Conservation (phyloP, 2,797 vertebrate species). For the Protonibea diacanthus region DNA sequence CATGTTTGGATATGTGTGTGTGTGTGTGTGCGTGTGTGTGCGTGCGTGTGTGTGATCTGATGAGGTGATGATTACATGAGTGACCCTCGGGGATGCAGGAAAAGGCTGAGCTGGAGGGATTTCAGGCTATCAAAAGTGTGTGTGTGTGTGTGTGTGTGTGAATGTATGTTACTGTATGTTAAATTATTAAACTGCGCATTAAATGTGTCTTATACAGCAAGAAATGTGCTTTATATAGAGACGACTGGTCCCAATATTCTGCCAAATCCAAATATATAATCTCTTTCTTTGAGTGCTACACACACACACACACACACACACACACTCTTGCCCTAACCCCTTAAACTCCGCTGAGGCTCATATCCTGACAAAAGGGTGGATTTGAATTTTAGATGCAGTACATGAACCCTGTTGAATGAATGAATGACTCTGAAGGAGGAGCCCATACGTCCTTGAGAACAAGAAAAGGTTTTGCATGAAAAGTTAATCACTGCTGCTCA, state of each 20-base stretch:
- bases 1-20: background rate
- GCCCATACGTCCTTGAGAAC: background rate
- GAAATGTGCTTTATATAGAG: background rate
- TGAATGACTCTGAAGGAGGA: conserved; percentile 10
- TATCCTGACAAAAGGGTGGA: conserved; percentile 38
- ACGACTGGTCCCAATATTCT: background rate
- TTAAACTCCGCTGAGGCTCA: conserved; percentile 14
- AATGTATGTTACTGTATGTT: background rate
- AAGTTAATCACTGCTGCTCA: background rate
- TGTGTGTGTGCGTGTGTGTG: conserved; percentile 22
- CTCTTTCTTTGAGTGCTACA: background rate
- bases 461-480: conserved; percentile 1
- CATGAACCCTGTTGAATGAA: conserved; percentile 28
- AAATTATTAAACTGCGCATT: conserved; percentile 35
- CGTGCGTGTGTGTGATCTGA: conserved; percentile 25
- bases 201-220: conserved; percentile 16
- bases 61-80: conserved; percentile 40
- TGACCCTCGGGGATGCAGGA: conserved; percentile 38
- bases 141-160: conserved; percentile 14
- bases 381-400: conserved; percentile 44
- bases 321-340: background rate
- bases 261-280: conserved; percentile 1
- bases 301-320: too few species aligned
- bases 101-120: conserved; percentile 22
- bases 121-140: conserved; percentile 13